Conservation (phyloP, 2,113 vertebrate genomes). For the Globicephala melas region DNA sequence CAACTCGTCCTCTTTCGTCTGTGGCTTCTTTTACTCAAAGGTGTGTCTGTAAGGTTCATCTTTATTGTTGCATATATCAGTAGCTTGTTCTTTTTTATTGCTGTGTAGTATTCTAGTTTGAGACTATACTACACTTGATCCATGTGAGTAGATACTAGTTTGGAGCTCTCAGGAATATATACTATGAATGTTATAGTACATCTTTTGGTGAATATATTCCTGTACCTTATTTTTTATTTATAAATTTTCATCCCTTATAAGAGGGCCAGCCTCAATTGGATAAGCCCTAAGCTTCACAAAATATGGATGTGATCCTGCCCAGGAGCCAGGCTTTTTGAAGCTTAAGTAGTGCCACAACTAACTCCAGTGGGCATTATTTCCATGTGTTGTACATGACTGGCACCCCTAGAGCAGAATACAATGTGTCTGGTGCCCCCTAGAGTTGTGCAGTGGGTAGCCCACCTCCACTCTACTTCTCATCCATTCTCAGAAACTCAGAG, state of each 20-base stretch:
- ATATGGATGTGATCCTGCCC: not conserved
- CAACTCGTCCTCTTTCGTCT: not conserved
- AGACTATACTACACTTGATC: not conserved
- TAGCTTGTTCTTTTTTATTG: not conserved
- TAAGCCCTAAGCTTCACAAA: not conserved
- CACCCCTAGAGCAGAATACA: not conserved
- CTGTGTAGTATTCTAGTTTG: not conserved
- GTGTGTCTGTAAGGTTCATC: not conserved
- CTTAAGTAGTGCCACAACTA: not conserved
- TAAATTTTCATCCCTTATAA: conserved; percentile 10
- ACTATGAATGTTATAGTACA: not conserved
- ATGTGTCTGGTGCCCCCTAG: not conserved
- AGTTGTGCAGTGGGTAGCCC: not conserved
- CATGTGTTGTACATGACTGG: not conserved
- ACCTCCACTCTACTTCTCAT: not conserved
- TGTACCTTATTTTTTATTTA: not conserved
- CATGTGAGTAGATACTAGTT: not conserved
- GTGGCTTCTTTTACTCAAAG: not conserved
- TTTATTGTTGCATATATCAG: not conserved
- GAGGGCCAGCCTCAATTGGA: not conserved
- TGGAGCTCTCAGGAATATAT: not conserved
- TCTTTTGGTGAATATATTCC: not conserved
- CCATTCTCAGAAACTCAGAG: not conserved
- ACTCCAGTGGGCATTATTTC: not conserved
- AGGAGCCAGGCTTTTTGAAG: not conserved